Conservation (phyloP, 2,113 vertebrate species). For the Solea senegalensis region DNA sequence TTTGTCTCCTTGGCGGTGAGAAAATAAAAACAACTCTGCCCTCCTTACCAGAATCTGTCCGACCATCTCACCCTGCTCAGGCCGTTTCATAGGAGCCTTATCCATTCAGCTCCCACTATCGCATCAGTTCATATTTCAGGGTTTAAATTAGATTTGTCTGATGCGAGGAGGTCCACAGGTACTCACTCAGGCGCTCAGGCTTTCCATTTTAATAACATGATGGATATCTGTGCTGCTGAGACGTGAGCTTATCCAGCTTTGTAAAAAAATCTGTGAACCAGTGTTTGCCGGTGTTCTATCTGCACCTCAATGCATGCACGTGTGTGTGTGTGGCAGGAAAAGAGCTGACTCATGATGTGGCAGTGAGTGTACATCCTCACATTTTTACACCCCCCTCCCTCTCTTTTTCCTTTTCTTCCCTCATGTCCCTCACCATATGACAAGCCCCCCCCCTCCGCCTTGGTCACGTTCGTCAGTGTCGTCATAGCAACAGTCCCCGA, state of each 20-base stretch:
- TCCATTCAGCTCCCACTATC: constrained; percentile 18
- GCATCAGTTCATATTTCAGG: constrained; percentile 24
- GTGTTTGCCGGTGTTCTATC: constrained; percentile 5
- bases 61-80: neutral
- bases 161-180: constrained; percentile 37
- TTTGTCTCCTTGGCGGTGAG: neutral
- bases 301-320: no score
- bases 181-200: constrained; percentile 52
- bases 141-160: constrained; percentile 52
- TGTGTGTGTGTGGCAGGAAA: constrained; percentile 7
- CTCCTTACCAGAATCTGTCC: neutral
- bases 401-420: neutral
- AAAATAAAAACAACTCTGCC: no score
- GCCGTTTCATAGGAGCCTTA: neutral
- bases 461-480: constrained; percentile 21
- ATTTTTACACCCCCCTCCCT: constrained; percentile 5
- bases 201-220: constrained; percentile 55
- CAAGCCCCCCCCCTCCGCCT: neutral
- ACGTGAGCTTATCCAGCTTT: constrained; percentile 42
- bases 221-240: constrained; percentile 45
- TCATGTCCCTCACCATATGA: neutral
- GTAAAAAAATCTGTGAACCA: constrained; percentile 29
- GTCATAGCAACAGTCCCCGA: constrained; percentile 63
- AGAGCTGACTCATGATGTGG: constrained; percentile 42
- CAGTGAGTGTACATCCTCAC: neutral